These are phyloP conservation scores for Drosophila mettleri DNA, from an alignment of 2,888 invertebrate genomes.

Conservation along the genomic window DNA sequence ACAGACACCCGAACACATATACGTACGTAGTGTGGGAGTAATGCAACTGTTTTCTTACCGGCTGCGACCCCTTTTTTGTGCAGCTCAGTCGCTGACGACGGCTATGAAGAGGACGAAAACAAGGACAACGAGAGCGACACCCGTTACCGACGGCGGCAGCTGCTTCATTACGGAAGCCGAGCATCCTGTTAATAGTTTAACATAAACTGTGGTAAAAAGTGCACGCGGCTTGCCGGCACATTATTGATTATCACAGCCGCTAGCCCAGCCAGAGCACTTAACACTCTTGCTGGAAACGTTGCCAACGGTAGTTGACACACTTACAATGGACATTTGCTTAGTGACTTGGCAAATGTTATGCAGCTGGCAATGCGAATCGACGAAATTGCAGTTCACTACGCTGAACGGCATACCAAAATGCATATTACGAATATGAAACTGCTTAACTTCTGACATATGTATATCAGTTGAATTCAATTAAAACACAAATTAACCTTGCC, in stretches of 20 bases:
- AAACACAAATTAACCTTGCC: background rate
- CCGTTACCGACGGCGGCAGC: conserved; percentile 46
- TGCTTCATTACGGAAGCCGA: conserved; percentile 73
- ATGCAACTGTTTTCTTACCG: conserved; percentile 55
- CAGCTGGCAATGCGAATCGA: conserved; percentile 34
- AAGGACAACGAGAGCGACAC: conserved; percentile 15
- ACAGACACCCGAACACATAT: background rate
- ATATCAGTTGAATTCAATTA: no score
- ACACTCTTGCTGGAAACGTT: conserved; percentile 28
- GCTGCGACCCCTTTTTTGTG: conserved; percentile 71
- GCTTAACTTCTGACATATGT: no score
- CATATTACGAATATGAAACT: background rate
- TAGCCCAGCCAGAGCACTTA: conserved; percentile 36
- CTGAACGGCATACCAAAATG: background rate
- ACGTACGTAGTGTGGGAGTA: conserved; percentile 8
- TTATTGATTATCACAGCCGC: conserved; percentile 66
- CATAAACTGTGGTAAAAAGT: conserved; percentile 78
- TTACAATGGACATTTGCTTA: conserved; percentile 23
- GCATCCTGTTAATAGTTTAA: conserved; percentile 80
- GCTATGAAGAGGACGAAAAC: conserved; percentile 9
- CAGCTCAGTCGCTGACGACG: conserved; percentile 16
- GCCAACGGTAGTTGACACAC: conserved; percentile 69
- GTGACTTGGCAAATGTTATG: conserved; percentile 31
- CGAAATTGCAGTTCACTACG: conserved; percentile 27
- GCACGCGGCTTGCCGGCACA: conserved; percentile 50